Evolutionary conservation across 2,113 vertebrate genomes (phyloP), one percentile per base, ranked within the genome.

Genomic region (Chionodraco myersi): DNA sequence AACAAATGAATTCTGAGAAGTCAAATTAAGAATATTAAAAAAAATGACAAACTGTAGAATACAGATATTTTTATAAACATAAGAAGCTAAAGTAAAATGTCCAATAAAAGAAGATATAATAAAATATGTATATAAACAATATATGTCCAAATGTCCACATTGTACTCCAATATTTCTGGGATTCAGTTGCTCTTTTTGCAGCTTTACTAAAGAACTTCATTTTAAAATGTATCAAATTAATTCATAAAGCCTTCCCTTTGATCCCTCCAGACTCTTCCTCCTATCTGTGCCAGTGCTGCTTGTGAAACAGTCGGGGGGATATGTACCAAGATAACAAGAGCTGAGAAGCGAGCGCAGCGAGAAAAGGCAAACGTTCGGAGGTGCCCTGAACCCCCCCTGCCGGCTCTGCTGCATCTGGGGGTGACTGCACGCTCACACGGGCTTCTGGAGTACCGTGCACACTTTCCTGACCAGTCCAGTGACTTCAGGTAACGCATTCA

Each of bases 341-440:
- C 66, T 4, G 89, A 92, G 75, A 82, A 77, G 68, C 68, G 72
- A 67, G 77, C 62, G 45, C 79, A 85, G 81, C 69, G 60, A 23
- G 87, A 91, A 11, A 18, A 79, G 10, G 83, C 66, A n/a, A 45
- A 11, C 1, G 12, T 72, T 1, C 84, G 89, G 93, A 61, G 62
- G 1, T 88, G 86, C 36, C 97, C 97, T 9, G 84, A 95, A 44
- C 92, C 84, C 0, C 96, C 97, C 1, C 66, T 10, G 0, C 95
- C 97, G 3, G 61, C 86, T 72, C 72, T 95, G 70, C 94, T 99
- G 59, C 95, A 95, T 66, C 80, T 99, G 59, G 83, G 75, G 15
- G 92, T 99, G 64, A 96, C 93, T 1, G 97, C 96, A 15, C 94
- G 94, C 15, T 96, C 97, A 60, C 95, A 97, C 6, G 59, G 86